Evolutionary conservation across 2,888 invertebrate genomes (phyloP).

Genomic region (Pammene fasciana): DNA sequence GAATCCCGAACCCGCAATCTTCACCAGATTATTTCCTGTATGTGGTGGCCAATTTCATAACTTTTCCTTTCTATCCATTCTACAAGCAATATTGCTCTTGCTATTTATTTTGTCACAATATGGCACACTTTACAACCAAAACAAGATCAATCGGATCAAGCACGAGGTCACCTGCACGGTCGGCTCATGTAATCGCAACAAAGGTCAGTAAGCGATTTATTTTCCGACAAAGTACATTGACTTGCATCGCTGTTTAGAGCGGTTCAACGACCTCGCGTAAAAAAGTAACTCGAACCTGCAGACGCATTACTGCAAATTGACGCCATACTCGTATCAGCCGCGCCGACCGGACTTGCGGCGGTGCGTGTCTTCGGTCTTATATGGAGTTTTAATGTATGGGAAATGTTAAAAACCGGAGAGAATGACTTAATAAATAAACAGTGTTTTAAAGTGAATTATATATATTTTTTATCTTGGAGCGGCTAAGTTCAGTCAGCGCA

Average conservation of each 20-base stretch:
- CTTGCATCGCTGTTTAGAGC: slow-evolving; percentile 63
- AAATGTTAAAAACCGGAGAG: slow-evolving; percentile 27
- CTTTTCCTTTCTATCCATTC: background rate
- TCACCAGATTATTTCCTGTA: slow-evolving; percentile 8
- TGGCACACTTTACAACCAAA: slow-evolving; percentile 16
- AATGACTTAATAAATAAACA: slow-evolving; percentile 32
- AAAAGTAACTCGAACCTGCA: slow-evolving; percentile 74
- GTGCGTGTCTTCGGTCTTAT: slow-evolving; percentile 32
- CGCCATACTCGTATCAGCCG: slow-evolving; percentile 66
- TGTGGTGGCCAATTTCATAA: slow-evolving; percentile 12
- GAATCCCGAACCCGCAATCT: slow-evolving; percentile 3
- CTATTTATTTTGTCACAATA: slow-evolving; percentile 2
- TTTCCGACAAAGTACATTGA: slow-evolving; percentile 56
- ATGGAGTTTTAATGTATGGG: slow-evolving; percentile 34
- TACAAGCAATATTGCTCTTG: background rate
- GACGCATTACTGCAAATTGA: slow-evolving; percentile 75
- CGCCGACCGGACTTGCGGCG: slow-evolving; percentile 49
- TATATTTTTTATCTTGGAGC: background rate
- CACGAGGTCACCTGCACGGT: slow-evolving; percentile 36
- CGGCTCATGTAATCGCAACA: slow-evolving; percentile 32
- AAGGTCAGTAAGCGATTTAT: slow-evolving; percentile 45
- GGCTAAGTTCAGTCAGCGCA: slow-evolving; percentile 3
- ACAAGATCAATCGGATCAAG: slow-evolving; percentile 34
- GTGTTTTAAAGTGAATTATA: slow-evolving; percentile 1
- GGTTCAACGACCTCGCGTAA: slow-evolving; percentile 71